Evolutionary conservation across 2,888 invertebrate genomes (phyloP), one percentile per base, ranked within the genome.

Genomic region (Villa cingulata): DNA sequence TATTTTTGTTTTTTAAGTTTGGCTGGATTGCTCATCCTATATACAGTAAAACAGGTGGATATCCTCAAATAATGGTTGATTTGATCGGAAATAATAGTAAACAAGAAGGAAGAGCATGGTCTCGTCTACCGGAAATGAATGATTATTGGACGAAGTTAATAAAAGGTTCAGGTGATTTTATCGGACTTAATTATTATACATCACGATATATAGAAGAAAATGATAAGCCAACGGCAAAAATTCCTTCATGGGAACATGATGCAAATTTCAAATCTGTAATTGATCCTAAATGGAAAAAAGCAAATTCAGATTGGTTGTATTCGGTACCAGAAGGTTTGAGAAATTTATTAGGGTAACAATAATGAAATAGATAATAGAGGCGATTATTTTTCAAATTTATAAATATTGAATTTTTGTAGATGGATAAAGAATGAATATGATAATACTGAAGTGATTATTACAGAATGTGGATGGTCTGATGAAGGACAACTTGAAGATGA

Each of bases 391-490:
- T 15, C 34, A 34, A 15, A 7, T 34, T 15, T 71, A 32, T n/a
- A n/a, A n/a, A n/a, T 5, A 15, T 27, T 18, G 15, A 39, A 20
- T 41, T n/a, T 37, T 45, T 37, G n/a, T 27, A 62, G 62, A 29
- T 78, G 75, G 73, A 71, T 80, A 17, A 75, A 73, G 52, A 61
- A 72, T 0, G 68, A 68, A 27, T 81, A 76, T 58, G 68, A 73
- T 32, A 69, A 77, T 53, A 70, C 74, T 0, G 67, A 67, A 41
- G 70, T 80, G 9, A 62, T 75, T 53, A 72, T 80, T 29, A 74
- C 74, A 0, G 80, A 80, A 57, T 79, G 78, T 55, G 79, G 80
- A 2, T 77, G 70, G 59, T 71, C 74, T 0, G 74, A 73, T 20
- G 59, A 57, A 9, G 64, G 64, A 4, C 54, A 58, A 10, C 38